Percentiles rank a stretch among this genome's conserved stretches.
phyloP scores from a whole-genome alignment of 2,888 invertebrate species.

The Drosophila borealis region DNA sequence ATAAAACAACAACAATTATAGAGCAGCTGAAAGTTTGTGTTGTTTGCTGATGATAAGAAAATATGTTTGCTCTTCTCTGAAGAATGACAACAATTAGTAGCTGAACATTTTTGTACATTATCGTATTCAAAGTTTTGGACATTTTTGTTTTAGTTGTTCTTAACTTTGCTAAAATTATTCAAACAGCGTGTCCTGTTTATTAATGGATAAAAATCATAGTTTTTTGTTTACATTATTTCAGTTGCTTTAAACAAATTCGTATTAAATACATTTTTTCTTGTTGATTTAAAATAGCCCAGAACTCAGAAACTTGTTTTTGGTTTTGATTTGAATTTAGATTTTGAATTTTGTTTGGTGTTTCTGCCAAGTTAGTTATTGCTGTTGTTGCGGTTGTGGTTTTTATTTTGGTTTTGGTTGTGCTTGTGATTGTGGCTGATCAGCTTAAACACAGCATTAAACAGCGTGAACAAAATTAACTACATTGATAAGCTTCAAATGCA shows the following conservation, averaged over 20 bases:
- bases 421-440: conserved; percentile 33
- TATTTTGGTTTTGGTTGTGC: conserved; percentile 11
- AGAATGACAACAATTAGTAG: conserved; percentile 73
- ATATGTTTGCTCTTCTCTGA: conserved; percentile 44
- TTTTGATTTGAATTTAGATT: conserved; percentile 34
- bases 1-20: conserved; percentile 15
- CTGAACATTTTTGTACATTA: conserved; percentile 81
- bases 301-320: conserved; percentile 83
- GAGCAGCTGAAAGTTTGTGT: conserved; percentile 25
- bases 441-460: conserved; percentile 60
- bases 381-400: conserved; percentile 21
- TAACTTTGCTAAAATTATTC: conserved; percentile 40
- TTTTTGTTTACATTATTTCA: conserved; percentile 28
- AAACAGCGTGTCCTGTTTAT: conserved; percentile 22
- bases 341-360: conserved; percentile 32
- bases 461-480: conserved; percentile 66
- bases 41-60: conserved; percentile 67
- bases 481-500: conserved; percentile 71
- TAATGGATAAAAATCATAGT: conserved; percentile 20
- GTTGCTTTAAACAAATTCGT: conserved; percentile 27
- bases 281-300: conserved; percentile 82
- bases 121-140: conserved; percentile 86
- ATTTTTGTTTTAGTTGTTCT: conserved; percentile 67
- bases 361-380: conserved; percentile 50
- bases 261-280: conserved; percentile 34